Evolutionary conservation across 2,113 vertebrate genomes (phyloP).

Genomic region (Agelaius tricolor): DNA sequence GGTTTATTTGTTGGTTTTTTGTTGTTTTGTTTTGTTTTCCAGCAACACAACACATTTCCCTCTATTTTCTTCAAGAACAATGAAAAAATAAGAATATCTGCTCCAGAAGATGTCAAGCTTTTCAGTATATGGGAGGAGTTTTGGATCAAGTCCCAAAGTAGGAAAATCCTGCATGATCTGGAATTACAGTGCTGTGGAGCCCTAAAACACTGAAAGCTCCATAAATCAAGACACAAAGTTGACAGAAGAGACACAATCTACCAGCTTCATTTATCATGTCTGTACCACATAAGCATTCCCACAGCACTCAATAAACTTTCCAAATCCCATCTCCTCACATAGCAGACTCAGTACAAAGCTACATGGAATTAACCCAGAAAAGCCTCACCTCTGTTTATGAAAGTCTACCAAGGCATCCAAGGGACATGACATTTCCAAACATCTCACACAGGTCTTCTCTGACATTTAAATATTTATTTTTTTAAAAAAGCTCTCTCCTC

Average conservation of each 20-base stretch:
- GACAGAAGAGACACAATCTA: neutral
- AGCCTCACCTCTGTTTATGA: neutral
- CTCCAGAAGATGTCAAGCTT: neutral
- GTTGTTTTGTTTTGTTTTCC: neutral
- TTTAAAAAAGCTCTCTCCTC: neutral
- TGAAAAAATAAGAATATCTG: neutral
- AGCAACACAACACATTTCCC: neutral
- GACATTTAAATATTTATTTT: neutral
- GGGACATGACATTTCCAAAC: neutral
- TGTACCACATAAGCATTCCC: neutral
- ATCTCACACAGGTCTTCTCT: neutral
- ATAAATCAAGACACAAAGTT: slow-evolving; percentile 6
- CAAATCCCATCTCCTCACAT: neutral
- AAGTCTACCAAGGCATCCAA: neutral
- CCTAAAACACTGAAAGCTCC: neutral
- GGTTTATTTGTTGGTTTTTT: neutral
- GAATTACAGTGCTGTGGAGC: neutral
- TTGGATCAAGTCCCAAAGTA: neutral
- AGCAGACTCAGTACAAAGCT: neutral
- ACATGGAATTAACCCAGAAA: neutral
- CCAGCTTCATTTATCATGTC: neutral
- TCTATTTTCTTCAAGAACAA: neutral
- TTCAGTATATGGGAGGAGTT: neutral
- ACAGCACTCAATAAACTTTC: neutral
- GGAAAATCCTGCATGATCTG: neutral